phyloP scores from a whole-genome alignment of 2,888 invertebrate genomes.

The Mermis nigrescens region DNA sequence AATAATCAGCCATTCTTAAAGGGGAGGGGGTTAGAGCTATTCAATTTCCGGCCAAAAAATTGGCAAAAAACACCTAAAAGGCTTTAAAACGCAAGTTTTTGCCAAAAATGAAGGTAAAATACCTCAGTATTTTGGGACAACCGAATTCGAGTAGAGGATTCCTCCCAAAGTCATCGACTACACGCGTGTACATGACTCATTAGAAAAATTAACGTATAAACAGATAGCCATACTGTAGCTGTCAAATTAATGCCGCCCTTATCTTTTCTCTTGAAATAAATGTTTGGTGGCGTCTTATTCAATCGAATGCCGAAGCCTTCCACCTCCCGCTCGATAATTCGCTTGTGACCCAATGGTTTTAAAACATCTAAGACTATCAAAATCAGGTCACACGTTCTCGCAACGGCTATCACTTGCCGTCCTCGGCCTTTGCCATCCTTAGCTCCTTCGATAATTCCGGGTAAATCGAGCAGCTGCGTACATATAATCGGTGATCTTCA shows the following conservation, averaged over 20 bases:
- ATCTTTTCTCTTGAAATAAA: conserved; percentile 82
- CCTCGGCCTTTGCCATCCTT: conserved; percentile 98
- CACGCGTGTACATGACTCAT: no score
- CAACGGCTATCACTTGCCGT: conserved; percentile 94
- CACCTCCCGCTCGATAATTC: conserved; percentile 83
- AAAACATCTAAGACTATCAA: conserved; percentile 87
- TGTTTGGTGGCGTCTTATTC: conserved; percentile 91
- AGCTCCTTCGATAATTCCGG: conserved; percentile 98
- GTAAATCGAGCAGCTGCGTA: conserved; percentile 72
- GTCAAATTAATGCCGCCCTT: conserved; percentile 96
- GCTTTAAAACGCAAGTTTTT: no score
- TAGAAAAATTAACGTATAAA: no score
- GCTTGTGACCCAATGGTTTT: conserved; percentile 89
- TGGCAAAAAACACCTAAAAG: no score
- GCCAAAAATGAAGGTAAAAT: no score
- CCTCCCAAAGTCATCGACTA: no score
- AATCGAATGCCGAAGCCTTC: conserved; percentile 89
- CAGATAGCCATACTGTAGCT: conserved; percentile 14
- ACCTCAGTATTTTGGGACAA: no score
- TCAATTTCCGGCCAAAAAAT: no score
- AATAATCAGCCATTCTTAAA: no score
- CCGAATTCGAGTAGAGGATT: no score
- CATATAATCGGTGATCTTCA: not conserved
- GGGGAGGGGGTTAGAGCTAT: no score
- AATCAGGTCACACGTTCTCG: conserved; percentile 86